These are phyloP conservation scores for Stomatorhinus walkeri DNA, from an alignment of 2,797 vertebrate genomes.

Conservation along the genomic window DNA sequence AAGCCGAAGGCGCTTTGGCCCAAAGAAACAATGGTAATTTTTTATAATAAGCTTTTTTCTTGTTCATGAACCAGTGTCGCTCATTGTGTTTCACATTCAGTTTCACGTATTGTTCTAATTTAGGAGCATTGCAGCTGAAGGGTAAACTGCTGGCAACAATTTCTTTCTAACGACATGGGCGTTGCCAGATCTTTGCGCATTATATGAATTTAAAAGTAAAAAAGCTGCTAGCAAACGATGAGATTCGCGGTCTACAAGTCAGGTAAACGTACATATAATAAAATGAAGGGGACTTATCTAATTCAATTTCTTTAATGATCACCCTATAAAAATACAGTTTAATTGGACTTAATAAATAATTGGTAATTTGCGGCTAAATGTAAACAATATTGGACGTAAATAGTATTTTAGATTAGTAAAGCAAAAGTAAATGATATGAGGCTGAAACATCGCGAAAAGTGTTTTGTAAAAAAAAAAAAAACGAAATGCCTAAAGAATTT, in stretches of 20 bases:
- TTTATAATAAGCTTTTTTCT: neutral
- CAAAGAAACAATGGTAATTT: neutral
- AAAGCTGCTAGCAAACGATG: neutral
- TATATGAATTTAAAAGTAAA: neutral
- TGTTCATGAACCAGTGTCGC: neutral
- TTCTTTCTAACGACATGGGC: slow-evolving; percentile 17
- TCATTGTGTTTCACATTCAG: neutral
- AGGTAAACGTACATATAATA: neutral
- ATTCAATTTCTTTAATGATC: neutral
- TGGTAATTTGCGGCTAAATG: neutral
- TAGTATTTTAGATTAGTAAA: neutral
- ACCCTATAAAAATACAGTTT: neutral
- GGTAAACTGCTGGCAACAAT: neutral
- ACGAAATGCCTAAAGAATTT: neutral
- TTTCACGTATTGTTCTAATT: neutral
- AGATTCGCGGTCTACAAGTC: neutral
- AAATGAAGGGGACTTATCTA: neutral
- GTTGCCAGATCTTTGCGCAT: slow-evolving; percentile 13
- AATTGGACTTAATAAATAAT: neutral
- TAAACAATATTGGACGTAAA: neutral
- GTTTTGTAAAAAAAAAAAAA: neutral
- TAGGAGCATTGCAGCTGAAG: neutral
- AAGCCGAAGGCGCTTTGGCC: neutral
- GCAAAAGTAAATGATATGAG: neutral
- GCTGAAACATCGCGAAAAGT: neutral